phyloP scores from a whole-genome alignment of 1,140 invertebrate genomes.

The Tetragonula clypearis region DNA sequence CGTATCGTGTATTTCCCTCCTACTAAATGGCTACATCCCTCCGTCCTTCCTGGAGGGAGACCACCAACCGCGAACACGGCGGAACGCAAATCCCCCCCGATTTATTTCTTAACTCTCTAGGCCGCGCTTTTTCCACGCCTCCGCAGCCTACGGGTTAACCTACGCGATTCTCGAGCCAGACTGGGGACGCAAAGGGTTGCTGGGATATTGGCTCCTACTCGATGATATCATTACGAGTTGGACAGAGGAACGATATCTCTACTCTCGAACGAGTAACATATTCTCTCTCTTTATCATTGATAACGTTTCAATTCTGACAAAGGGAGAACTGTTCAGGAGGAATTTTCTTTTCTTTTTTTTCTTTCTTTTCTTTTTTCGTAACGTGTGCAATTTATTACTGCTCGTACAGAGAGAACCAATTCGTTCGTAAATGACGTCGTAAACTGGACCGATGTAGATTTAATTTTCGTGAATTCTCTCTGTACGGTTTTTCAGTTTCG shows the following conservation, averaged over 20 bases:
- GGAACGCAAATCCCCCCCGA: conserved; percentile 29
- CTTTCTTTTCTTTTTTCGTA: too few relatives aligned
- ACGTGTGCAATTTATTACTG: too few relatives aligned
- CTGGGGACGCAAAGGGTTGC: not conserved
- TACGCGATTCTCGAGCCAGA: not conserved
- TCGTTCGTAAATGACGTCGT: too few relatives aligned
- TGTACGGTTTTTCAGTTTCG: too few relatives aligned
- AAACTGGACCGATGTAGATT: too few relatives aligned
- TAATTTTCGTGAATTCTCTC: too few relatives aligned
- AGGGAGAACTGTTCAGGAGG: too few relatives aligned
- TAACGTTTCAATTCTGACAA: not conserved
- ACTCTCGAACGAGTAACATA: too few relatives aligned
- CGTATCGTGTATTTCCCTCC: conserved; percentile 38
- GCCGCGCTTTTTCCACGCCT: not conserved
- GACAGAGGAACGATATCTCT: not conserved
- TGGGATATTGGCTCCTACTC: not conserved
- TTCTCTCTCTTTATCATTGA: not conserved
- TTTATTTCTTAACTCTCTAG: conserved; percentile 31
- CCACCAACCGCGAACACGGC: conserved; percentile 27
- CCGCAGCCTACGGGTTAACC: not conserved
- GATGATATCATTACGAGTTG: not conserved
- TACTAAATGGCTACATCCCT: conserved; percentile 56
- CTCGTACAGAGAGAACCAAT: too few relatives aligned
- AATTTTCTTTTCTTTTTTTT: too few relatives aligned
- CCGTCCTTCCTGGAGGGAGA: conserved; percentile 39